Conservation (phyloP, 2,797 vertebrate genomes). For the Falco cherrug region DNA sequence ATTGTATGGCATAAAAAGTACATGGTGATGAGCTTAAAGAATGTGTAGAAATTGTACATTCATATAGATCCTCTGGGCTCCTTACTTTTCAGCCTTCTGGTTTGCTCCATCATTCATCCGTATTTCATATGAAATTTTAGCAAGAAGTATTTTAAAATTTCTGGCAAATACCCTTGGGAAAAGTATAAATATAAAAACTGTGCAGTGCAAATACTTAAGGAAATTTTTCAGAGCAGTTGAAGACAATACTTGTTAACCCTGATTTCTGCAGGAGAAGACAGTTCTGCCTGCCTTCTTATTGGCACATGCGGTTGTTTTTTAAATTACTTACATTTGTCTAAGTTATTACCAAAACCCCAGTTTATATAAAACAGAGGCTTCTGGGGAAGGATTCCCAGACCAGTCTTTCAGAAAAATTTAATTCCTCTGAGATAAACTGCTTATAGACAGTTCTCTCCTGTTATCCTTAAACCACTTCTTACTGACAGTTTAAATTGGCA, state of each 20-base stretch:
- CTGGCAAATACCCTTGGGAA: neutral
- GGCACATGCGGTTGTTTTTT: neutral
- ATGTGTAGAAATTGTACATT: neutral
- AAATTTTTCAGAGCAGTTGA: neutral
- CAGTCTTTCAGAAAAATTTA: neutral
- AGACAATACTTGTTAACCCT: neutral
- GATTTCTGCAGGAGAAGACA: neutral
- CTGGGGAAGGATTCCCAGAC: neutral
- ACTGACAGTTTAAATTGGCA: neutral
- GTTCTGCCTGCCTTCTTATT: neutral
- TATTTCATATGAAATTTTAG: neutral
- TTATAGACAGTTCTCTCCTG: neutral
- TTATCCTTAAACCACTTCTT: neutral
- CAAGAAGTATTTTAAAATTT: neutral
- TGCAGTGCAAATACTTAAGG: neutral
- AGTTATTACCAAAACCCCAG: neutral
- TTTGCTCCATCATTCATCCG: neutral
- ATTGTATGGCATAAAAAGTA: neutral
- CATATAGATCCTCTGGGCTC: neutral
- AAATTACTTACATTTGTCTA: neutral
- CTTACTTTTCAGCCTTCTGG: neutral
- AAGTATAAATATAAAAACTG: neutral
- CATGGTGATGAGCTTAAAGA: neutral
- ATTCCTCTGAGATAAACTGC: neutral
- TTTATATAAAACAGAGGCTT: neutral